Base-by-base conservation (phyloP, 2,797 vertebrate genomes). In the Ceyx erithaca region DNA sequence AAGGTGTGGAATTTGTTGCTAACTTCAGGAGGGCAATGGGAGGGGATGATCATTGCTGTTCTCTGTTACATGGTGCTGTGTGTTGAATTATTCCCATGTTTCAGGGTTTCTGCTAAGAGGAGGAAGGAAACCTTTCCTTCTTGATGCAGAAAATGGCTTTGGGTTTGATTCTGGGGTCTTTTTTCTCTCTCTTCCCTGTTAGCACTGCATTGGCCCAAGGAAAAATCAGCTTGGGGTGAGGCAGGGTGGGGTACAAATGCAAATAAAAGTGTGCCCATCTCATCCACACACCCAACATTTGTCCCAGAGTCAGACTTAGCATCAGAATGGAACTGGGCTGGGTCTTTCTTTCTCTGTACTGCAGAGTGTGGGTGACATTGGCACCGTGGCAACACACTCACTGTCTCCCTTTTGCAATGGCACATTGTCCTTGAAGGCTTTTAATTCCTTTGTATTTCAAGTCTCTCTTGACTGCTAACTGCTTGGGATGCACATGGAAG, bases 241-340 rank as follows among this genome's bases (percentile, higher is more conserved):
- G 14, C 30, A 31, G 28, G 30, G 26, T 19, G 15, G 17, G 21
- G 8, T 43, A 8, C 16, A 40, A 76, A 25, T 6, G 37, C 4
- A 37, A 37, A 89, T n/a, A 90, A 89, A 43, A 28, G 3, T 70
- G 54, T 58, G 41, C 19, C 17, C 22, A 12, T n/a, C 59, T 89
- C 61, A 87, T 67, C 54, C 33, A 85, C 83, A 84, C 71, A 26
- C 37, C 66, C 84, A 12, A 59, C 76, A 77, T 61, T 76, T 84
- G 75, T 80, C 84, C 66, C 68, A 73, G 57, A 86, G 40, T 79
- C 52, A 91, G 86, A 90, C 64, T 14, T 84, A 76, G 79, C 0
- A 2, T 86, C 90, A 90, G 75, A 89, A 45, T 77, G 93, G 90
- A 95, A 95, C 49, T 92, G 90, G 80, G 92, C 41, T 95, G 90